phyloP scores from a whole-genome alignment of 1,140 invertebrate genomes.

The Drosophila sproati region DNA sequence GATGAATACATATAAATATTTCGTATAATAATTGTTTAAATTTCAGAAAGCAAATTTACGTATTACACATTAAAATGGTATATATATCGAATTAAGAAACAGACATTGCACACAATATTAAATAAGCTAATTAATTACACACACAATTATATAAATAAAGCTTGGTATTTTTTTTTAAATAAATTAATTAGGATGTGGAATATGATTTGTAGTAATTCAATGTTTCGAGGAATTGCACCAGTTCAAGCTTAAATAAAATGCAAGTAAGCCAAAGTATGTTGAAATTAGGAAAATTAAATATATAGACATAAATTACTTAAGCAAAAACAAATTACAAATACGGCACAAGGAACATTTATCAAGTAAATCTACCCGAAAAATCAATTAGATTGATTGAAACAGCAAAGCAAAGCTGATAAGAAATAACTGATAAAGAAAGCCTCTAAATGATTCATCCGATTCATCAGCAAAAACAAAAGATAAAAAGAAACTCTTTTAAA shows the following conservation, averaged over 20 bases:
- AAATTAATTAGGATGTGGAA: conserved; percentile 1
- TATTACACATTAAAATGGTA: neutral
- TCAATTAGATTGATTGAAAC: conserved; percentile 18
- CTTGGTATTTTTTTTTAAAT: neutral
- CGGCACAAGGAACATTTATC: conserved; percentile 68
- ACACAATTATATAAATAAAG: conserved; percentile 10
- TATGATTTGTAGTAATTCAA: conserved; percentile 13
- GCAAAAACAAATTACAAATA: conserved; percentile 41
- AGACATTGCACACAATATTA: conserved; percentile 10
- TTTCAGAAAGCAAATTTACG: neutral
- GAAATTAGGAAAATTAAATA: neutral
- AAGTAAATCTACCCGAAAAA: conserved; percentile 3
- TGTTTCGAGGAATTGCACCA: neutral
- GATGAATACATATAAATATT: neutral
- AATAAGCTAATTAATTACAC: conserved; percentile 10
- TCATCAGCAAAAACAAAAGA: neutral
- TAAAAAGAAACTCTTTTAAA: conserved; percentile 27
- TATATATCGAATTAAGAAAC: neutral
- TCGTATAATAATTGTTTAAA: too few relatives aligned
- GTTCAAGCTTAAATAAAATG: neutral
- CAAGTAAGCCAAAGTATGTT: neutral
- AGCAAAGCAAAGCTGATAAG: conserved; percentile 3
- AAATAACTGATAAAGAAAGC: conserved; percentile 28
- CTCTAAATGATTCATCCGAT: conserved; percentile 18
- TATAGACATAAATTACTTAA: conserved; percentile 52